Percentiles rank a stretch among this genome's conserved stretches.
These are phyloP conservation scores for Petaurus breviceps DNA, from an alignment of 2,113 vertebrate species.

Conservation along the genomic window DNA sequence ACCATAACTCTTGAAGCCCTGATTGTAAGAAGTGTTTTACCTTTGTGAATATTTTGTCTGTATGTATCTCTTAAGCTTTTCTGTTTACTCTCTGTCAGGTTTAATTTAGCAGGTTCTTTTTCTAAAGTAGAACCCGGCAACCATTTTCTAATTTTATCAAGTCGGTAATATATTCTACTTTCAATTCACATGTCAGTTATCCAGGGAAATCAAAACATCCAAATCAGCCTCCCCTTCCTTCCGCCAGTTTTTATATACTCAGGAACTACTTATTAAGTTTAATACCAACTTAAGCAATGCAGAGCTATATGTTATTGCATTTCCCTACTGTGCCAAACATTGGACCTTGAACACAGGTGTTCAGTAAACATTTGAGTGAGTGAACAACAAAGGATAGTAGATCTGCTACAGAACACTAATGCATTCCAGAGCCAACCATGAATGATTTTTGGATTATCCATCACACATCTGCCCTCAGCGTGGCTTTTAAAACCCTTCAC, in stretches of 20 bases:
- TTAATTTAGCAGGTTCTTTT: constrained; percentile 72
- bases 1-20: neutral
- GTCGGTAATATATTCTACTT: constrained; percentile 63
- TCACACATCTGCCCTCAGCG: neutral
- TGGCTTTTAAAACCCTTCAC: neutral
- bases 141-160: constrained; percentile 73
- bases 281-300: neutral
- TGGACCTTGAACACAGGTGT: neutral
- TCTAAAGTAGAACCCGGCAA: constrained; percentile 70
- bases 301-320: neutral
- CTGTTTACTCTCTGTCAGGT: constrained; percentile 73
- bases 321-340: neutral
- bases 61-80: constrained; percentile 68
- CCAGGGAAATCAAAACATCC: constrained; percentile 52
- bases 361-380: neutral
- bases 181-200: constrained; percentile 65
- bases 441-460: neutral
- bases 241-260: constrained; percentile 31
- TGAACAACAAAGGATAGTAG: neutral
- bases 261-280: constrained; percentile 33
- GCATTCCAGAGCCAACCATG: neutral
- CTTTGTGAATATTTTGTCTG: constrained; percentile 76
- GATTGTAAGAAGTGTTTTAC: constrained; percentile 17
- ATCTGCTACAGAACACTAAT: neutral
- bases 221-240: constrained; percentile 42